A percentile compares a stretch with the other conserved stretches of the same genome.
Evolutionary conservation across 2,797 vertebrate genomes (phyloP).

Genomic region (Menidia menidia): DNA sequence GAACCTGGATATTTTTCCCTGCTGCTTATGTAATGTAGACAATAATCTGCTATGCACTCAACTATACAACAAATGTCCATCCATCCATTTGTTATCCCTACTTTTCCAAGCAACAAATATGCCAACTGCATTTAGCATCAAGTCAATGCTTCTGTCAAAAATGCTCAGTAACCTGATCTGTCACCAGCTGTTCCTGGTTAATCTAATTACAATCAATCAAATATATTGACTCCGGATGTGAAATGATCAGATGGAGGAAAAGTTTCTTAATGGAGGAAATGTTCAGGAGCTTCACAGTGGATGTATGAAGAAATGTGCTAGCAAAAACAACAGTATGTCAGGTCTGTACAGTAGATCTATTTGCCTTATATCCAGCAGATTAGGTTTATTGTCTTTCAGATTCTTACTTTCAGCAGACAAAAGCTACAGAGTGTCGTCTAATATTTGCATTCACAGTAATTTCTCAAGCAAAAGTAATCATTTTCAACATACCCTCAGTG

Average conservation of each 20-base stretch:
- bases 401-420: not conserved
- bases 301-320: conserved; percentile 18
- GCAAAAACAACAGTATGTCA: conserved; percentile 4
- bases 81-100: too few species aligned
- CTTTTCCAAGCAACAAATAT: too few species aligned
- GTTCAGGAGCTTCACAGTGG: not conserved
- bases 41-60: not conserved
- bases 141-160: conserved; percentile 15
- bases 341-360: not conserved
- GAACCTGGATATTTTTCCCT: too few species aligned
- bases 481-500: not conserved
- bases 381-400: not conserved
- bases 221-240: conserved; percentile 32
- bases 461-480: not conserved
- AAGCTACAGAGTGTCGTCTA: not conserved
- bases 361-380: not conserved
- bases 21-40: not conserved
- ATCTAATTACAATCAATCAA: conserved; percentile 47
- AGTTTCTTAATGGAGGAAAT: conserved; percentile 30
- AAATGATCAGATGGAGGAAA: conserved; percentile 48
- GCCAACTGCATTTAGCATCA: not conserved
- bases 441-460: not conserved
- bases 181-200: conserved; percentile 47
- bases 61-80: not conserved
- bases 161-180: conserved; percentile 24